Evolutionary conservation across 2,797 vertebrate species (phyloP).

Genomic region (Leptatherina wallacei): DNA sequence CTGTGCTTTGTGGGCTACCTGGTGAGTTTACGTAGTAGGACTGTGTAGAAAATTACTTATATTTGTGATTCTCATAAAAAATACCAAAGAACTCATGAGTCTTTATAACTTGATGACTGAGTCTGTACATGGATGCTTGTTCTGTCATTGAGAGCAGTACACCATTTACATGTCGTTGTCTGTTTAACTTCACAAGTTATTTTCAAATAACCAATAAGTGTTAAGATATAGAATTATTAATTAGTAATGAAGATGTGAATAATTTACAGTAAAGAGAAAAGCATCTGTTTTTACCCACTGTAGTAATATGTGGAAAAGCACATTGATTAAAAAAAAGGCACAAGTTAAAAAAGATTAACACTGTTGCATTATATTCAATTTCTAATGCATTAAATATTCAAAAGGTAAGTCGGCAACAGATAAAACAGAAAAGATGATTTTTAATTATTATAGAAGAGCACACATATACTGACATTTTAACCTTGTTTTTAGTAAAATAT

Average conservation of each 20-base stretch:
- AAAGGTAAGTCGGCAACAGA: too few relatives aligned
- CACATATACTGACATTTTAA: too few relatives aligned
- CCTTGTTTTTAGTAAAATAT: too few relatives aligned
- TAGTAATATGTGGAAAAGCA: too few relatives aligned
- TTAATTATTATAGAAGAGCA: too few relatives aligned
- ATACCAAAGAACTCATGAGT: background rate
- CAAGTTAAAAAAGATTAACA: too few relatives aligned
- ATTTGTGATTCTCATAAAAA: background rate
- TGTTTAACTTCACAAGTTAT: background rate
- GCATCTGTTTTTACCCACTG: too few relatives aligned
- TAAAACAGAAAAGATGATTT: too few relatives aligned
- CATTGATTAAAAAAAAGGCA: too few relatives aligned
- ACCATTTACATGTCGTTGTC: too few relatives aligned
- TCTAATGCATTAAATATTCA: too few relatives aligned
- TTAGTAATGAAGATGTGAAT: background rate
- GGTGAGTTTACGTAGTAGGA: constrained; percentile 82
- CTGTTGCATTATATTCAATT: too few relatives aligned
- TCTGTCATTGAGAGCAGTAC: background rate
- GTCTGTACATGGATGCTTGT: background rate
- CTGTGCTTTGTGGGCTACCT: constrained; percentile 90
- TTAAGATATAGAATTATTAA: background rate
- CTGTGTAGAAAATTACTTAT: background rate
- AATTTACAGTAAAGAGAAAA: background rate
- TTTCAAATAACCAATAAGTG: background rate
- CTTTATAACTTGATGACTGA: background rate